Evolutionary conservation across 1,140 invertebrate genomes (phyloP).

Genomic region (Latrodectus geometricus): DNA sequence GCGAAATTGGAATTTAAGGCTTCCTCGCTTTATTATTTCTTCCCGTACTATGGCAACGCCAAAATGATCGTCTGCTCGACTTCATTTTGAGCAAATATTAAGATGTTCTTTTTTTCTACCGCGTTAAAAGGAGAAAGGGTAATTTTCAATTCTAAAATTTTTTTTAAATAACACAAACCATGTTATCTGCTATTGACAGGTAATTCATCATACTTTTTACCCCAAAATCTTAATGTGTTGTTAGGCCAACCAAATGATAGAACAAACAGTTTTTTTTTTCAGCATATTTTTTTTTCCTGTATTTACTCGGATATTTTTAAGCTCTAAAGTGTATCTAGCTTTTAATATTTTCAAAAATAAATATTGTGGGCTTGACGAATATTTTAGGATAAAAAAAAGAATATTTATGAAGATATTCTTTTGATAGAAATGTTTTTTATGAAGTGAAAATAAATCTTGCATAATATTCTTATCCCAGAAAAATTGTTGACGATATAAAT

Average conservation of each 20-base stretch:
- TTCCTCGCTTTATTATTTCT: constrained; percentile 27
- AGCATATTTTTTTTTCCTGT: neutral
- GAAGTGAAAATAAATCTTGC: too few relatives aligned
- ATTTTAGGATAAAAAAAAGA: too few relatives aligned
- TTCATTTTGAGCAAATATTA: constrained; percentile 58
- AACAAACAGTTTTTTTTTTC: constrained; percentile 38
- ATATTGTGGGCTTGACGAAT: too few relatives aligned
- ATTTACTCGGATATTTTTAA: neutral
- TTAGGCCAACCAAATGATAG: constrained; percentile 29
- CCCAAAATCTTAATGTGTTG: constrained; percentile 11
- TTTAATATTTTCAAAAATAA: neutral
- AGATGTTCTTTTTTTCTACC: constrained; percentile 21
- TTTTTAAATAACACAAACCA: neutral
- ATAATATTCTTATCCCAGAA: too few relatives aligned
- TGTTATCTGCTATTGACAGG: constrained; percentile 54
- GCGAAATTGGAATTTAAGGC: constrained; percentile 56
- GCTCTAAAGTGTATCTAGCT: neutral
- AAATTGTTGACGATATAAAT: too few relatives aligned
- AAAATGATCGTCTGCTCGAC: constrained; percentile 1
- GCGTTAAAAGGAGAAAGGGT: neutral
- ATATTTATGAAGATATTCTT: too few relatives aligned
- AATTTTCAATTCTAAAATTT: neutral
- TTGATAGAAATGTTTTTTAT: too few relatives aligned
- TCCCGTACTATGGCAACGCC: constrained; percentile 11
- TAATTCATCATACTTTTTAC: constrained; percentile 48